Base-by-base conservation (phyloP, 2,888 invertebrate species). In the Ctena decussata region DNA sequence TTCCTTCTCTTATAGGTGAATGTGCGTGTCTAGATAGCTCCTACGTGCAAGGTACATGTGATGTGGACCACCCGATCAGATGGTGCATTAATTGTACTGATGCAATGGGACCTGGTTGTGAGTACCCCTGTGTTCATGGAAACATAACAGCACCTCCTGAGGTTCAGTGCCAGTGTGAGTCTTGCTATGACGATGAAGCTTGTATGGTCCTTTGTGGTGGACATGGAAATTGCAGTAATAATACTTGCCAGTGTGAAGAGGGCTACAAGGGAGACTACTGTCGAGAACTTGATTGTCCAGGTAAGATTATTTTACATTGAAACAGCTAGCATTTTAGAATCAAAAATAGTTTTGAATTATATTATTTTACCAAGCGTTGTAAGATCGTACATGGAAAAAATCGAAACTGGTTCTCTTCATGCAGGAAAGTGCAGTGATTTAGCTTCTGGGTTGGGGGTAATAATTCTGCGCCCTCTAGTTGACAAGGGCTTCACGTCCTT, bases 91-190 rank as follows among this genome's bases (percentile, higher is more conserved):
- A 93, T 85, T 93, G 93, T 73, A 74, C 76, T 0, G 60, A 79
- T 11, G 89, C 93, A 11, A 93, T 93, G 93, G 93, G 93, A 1
- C 60, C 80, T 0, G 85, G 86, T 24, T 93, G 93, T 85, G 89
- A 93, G 73, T 85, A 85, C 30, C 85, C 86, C 35, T 93, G 93
- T 86, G 76, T 93, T 11, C 89, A 93, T 84, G 93, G 93, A 30
- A 65, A 57, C 8, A 92, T 93, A 79, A 32, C 73, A 27, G 89
- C 89, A 11, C 78, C 85, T 0, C 91, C 92, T 79, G 88, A 87
- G 44, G 70, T 86, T 11, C 46, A 73, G 18, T 93, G 93, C 76
- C 49, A 74, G 41, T 93, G 93, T 82, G 90, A 92, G 30, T 70
- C 89, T 0, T 93, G 93, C 65, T 93, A 89, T 85, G 86, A 90